Evolutionary conservation across 2,113 vertebrate species (phyloP).

Genomic region (Sphyrna mokarran): DNA sequence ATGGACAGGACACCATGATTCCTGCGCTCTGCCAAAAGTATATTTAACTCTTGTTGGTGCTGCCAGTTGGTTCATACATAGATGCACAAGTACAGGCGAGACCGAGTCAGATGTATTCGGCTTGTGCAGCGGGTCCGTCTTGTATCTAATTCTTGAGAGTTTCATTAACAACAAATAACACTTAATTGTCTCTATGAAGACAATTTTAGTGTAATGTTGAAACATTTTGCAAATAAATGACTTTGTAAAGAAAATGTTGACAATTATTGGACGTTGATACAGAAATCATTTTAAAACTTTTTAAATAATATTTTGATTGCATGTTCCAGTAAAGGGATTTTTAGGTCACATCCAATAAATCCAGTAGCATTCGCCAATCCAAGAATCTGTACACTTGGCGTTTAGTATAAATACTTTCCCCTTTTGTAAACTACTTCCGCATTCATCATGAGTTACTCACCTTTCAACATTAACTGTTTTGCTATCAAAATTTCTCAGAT

Average conservation of each 20-base stretch:
- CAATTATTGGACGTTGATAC: background rate
- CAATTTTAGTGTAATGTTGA: background rate
- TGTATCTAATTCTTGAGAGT: background rate
- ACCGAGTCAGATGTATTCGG: background rate
- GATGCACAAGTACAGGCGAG: background rate
- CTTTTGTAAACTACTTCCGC: background rate
- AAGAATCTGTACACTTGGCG: background rate
- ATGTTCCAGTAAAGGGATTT: background rate
- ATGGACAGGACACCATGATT: background rate
- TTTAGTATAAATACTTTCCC: background rate
- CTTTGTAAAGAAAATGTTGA: no score
- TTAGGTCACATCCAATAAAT: background rate
- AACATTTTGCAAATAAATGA: background rate
- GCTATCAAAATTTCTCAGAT: background rate
- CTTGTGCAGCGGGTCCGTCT: background rate
- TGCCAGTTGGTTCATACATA: no score
- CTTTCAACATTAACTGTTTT: background rate
- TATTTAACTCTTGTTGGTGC: no score
- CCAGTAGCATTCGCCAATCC: background rate
- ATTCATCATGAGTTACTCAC: background rate
- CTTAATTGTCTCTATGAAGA: background rate
- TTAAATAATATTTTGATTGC: background rate
- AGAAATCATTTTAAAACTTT: background rate
- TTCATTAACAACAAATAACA: background rate
- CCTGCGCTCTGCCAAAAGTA: background rate